A percentile compares a stretch with the other conserved stretches of the same genome.
These are phyloP conservation scores for Terrapene triunguis DNA, from an alignment of 2,113 vertebrate genomes.

Conservation along the genomic window DNA sequence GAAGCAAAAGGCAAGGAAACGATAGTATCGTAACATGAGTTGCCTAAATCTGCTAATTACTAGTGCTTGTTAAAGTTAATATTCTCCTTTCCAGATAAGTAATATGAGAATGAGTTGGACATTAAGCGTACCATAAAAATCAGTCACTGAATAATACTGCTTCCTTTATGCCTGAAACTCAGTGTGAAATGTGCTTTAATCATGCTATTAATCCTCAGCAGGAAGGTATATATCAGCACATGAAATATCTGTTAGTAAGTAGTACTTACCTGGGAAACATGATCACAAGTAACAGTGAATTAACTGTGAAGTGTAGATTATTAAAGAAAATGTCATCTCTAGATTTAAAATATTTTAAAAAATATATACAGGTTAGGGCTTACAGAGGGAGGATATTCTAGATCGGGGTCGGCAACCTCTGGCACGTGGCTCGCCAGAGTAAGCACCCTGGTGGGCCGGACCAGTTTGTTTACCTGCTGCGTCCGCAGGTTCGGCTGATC, in stretches of 20 bases:
- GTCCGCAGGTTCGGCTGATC: too few relatives aligned
- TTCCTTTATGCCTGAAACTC: constrained; percentile 31
- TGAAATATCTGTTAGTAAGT: constrained; percentile 32
- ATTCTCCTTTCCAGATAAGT: neutral
- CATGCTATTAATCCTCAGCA: constrained; percentile 17
- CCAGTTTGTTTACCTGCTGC: too few relatives aligned
- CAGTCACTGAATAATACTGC: constrained; percentile 5
- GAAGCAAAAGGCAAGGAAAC: constrained; percentile 11
- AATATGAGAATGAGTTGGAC: constrained; percentile 7
- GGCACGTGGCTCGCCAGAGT: too few relatives aligned
- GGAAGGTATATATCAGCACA: constrained; percentile 31
- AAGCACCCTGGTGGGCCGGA: too few relatives aligned
- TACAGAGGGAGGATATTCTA: neutral
- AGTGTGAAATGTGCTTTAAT: constrained; percentile 19
- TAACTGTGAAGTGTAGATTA: constrained; percentile 24
- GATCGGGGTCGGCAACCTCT: too few relatives aligned
- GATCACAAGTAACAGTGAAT: constrained; percentile 52
- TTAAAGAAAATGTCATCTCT: neutral
- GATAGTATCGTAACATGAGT: neutral
- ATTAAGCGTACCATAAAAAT: constrained; percentile 49
- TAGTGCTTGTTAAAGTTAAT: constrained; percentile 17
- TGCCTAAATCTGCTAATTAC: constrained; percentile 16
- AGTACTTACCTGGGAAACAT: constrained; percentile 20
- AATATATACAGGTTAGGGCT: neutral
- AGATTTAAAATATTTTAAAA: neutral